Evolutionary conservation across 2,797 vertebrate genomes (phyloP), one percentile per base, ranked within the genome.

Genomic region (Pelobates cultripes): DNA sequence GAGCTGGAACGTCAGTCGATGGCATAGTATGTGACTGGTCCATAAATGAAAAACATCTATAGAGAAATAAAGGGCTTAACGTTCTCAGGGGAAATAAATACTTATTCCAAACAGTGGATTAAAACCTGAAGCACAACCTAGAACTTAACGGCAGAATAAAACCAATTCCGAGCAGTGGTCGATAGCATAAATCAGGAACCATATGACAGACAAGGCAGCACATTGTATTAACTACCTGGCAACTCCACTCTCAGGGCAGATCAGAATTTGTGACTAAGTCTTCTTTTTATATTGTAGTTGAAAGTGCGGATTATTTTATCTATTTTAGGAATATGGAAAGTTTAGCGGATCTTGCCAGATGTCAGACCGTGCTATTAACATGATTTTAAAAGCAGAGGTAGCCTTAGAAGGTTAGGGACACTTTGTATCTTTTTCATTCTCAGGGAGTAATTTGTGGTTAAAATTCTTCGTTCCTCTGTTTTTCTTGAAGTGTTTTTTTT

Each of bases 341-440:
- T 41, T 40, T 40, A 9, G 43, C 40, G 15, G 28, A 63, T 3
- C 1, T 40, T 75, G 73, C 53, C 51, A 80, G n/a, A 66, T 13
- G 41, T 72, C 53, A 13, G 28, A 67, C 28, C 7, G n/a, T 10
- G 15, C 40, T 15, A 70, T 64, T 42, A 55, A 40, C 3, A 10
- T 0, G 41, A 68, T 61, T 51, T 68, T 68, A 44, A 69, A 10
- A 28, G 45, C 4, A 64, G 6, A 4, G 45, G 15, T 6, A 14
- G n/a, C 73, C 53, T 51, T 75, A 75, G 66, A 70, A 70, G 79
- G 66, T 53, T 61, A 28, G 17, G 17, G 64, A 17, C 53, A 64
- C 13, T 6, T 3, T n/a, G 66, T 44, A 40, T 15, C 47, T 68
- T 66, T n/a, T 7, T 43, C 12, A 8, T 41, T 60, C 4, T 43